Evolutionary conservation across 2,113 vertebrate genomes (phyloP).

Genomic region (Istiophorus platypterus): DNA sequence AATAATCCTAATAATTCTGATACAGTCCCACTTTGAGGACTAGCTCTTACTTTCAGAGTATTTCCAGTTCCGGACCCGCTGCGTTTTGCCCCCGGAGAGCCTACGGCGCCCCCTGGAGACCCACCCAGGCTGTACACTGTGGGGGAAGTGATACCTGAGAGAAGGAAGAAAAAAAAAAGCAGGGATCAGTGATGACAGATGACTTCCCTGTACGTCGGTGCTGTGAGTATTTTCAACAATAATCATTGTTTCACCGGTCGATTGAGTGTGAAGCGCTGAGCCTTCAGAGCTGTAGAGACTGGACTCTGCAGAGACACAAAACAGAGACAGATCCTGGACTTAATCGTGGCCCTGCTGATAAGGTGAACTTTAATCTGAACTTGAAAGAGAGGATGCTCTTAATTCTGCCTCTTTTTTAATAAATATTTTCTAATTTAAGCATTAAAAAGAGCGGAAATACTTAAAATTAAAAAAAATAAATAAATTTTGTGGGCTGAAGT

Average conservation of each 20-base stretch:
- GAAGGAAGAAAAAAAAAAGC: neutral
- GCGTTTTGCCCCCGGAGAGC: constrained; percentile 94
- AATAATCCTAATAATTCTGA: neutral
- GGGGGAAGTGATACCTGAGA: constrained; percentile 81
- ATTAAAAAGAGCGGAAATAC: neutral
- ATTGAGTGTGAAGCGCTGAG: constrained; percentile 52
- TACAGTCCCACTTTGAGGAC: neutral
- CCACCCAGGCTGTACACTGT: constrained; percentile 50
- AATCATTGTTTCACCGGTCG: constrained; percentile 33
- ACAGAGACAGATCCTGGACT: neutral
- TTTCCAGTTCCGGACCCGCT: constrained; percentile 89
- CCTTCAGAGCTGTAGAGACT: constrained; percentile 42
- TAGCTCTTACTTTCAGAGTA: constrained; percentile 87
- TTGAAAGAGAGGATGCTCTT: neutral
- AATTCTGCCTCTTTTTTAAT: neutral
- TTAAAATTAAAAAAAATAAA: neutral
- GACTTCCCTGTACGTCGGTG: neutral
- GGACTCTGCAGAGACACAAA: constrained; percentile 50
- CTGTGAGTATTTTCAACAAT: neutral
- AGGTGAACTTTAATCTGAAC: neutral
- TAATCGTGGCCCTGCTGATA: neutral
- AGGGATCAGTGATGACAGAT: neutral
- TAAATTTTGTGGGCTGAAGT: too few relatives aligned
- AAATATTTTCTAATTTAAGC: neutral
- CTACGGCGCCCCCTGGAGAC: constrained; percentile 60